phyloP scores from a whole-genome alignment of 1,140 invertebrate species.

The Tribolium castaneum region DNA sequence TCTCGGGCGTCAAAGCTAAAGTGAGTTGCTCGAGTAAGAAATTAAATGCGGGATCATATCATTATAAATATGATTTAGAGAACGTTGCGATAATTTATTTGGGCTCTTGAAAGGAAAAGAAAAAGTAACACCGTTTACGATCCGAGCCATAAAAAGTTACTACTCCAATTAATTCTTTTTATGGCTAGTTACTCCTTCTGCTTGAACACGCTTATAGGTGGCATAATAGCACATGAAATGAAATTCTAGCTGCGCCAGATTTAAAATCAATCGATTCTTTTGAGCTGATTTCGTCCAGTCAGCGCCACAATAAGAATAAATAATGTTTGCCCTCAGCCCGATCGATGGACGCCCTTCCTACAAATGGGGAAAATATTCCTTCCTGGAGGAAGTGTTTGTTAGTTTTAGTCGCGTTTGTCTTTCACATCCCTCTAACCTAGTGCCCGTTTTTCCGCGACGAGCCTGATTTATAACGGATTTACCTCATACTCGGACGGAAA shows the following conservation, averaged over 20 bases:
- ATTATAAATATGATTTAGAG: conserved; percentile 32
- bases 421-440: conserved; percentile 11
- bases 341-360: conserved; percentile 14
- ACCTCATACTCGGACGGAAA: conserved; percentile 20
- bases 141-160: conserved; percentile 15
- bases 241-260: not conserved
- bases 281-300: not conserved
- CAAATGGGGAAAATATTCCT: conserved; percentile 38
- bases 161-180: conserved; percentile 31
- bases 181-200: conserved; percentile 29
- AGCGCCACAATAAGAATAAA: conserved; percentile 30
- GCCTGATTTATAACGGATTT: conserved; percentile 38
- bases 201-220: conserved; percentile 2
- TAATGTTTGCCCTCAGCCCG: not conserved
- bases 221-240: not conserved
- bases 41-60: conserved; percentile 23
- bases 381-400: conserved; percentile 39
- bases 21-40: conserved; percentile 15
- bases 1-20: conserved; percentile 8
- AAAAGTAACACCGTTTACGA: conserved; percentile 30
- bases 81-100: conserved; percentile 3
- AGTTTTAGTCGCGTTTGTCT: conserved; percentile 40
- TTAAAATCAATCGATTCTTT: conserved; percentile 18
- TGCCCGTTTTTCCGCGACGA: conserved; percentile 6
- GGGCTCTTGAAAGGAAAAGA: not conserved